Evolutionary conservation across 2,797 vertebrate genomes (phyloP).

Genomic region (Sebastes reedi): DNA sequence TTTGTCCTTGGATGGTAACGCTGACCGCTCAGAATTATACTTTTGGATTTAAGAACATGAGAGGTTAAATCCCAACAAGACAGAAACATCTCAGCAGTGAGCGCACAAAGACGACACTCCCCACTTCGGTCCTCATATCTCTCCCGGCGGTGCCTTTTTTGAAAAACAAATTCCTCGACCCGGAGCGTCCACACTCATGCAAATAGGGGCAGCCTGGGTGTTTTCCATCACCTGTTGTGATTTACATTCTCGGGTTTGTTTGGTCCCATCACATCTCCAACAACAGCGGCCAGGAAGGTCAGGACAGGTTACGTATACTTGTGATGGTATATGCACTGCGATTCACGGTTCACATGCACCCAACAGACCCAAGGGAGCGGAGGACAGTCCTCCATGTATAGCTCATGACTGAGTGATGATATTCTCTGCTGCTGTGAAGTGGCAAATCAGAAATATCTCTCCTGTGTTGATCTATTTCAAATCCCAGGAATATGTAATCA

Average conservation of each 20-base stretch:
- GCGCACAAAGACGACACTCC: not conserved
- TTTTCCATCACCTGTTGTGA: constrained; percentile 80
- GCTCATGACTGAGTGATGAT: not conserved
- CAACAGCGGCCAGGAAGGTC: constrained; percentile 39
- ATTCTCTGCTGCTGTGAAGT: not conserved
- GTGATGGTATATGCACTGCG: not conserved
- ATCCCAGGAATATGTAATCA: not conserved
- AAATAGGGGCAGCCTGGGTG: constrained; percentile 74
- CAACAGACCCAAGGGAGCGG: not conserved
- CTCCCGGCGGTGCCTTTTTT: constrained; percentile 68
- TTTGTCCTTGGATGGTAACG: not conserved
- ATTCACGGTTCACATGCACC: not conserved
- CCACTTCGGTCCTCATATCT: not conserved
- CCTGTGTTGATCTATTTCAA: not conserved
- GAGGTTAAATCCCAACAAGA: not conserved
- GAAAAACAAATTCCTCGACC: constrained; percentile 82
- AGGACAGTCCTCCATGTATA: not conserved
- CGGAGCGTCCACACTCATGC: constrained; percentile 75
- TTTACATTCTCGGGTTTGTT: constrained; percentile 81
- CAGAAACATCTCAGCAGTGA: not conserved
- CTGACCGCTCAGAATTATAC: not conserved
- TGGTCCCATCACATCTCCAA: constrained; percentile 17
- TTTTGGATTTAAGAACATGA: not conserved
- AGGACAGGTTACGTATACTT: constrained; percentile 16
- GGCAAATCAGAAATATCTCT: not conserved